Percentiles rank a stretch among this genome's conserved stretches.
Evolutionary conservation across 2,797 vertebrate genomes (phyloP).

Genomic region (Schizopygopsis malacanthus): DNA sequence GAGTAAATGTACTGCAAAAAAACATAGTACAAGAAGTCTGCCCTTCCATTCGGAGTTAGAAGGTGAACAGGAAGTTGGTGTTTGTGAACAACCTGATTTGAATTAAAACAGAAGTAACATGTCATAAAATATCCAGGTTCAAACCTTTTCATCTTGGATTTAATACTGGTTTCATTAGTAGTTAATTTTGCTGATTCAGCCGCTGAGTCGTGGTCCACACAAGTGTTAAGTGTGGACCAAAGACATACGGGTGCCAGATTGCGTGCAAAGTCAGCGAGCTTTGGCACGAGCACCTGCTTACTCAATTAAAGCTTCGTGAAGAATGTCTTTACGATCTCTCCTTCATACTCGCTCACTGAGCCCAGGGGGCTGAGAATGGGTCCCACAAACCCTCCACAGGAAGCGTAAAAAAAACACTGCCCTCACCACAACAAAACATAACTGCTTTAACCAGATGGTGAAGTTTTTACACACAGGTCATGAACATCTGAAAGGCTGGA

Average conservation of each 20-base stretch:
- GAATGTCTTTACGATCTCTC: conserved; percentile 56
- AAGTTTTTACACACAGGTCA: conserved; percentile 23
- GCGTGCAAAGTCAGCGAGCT: conserved; percentile 54
- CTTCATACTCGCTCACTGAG: conserved; percentile 55
- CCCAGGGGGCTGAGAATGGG: conserved; percentile 44
- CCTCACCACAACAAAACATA: conserved; percentile 12
- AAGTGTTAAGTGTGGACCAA: conserved; percentile 27
- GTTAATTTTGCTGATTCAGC: conserved; percentile 51
- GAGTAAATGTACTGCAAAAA: neutral
- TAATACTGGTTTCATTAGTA: conserved; percentile 62
- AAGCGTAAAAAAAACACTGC: conserved; percentile 22
- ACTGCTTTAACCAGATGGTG: conserved; percentile 21
- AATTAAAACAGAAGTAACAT: conserved; percentile 23
- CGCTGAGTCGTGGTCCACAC: neutral
- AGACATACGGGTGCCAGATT: conserved; percentile 52
- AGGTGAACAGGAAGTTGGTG: neutral
- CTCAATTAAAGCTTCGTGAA: conserved; percentile 58
- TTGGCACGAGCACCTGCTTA: conserved; percentile 60
- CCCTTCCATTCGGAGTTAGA: neutral
- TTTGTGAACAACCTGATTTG: conserved; percentile 33
- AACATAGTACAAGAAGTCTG: neutral
- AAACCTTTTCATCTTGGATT: conserved; percentile 20
- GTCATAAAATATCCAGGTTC: conserved; percentile 5
- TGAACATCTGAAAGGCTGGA: neutral
- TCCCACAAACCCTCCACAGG: conserved; percentile 39